Evolutionary conservation across 2,888 invertebrate genomes (phyloP).

Genomic region (Coleophora flavipennella): DNA sequence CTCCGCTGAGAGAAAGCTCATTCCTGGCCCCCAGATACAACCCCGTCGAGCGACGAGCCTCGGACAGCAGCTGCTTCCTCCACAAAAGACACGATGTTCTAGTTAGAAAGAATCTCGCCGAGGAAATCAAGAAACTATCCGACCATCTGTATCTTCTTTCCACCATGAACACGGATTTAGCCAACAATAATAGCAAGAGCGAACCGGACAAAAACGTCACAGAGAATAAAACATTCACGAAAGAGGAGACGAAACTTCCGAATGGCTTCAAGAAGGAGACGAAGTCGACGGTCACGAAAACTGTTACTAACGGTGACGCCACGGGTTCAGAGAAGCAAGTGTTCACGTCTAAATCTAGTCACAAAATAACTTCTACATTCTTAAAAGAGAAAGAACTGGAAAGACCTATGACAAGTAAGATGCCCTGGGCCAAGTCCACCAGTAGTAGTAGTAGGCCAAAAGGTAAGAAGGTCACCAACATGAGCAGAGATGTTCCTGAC

Average conservation of each 20-base stretch:
- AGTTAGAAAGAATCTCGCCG: constrained; percentile 81
- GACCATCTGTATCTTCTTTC: constrained; percentile 83
- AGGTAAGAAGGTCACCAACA: constrained; percentile 77
- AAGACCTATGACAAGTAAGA: constrained; percentile 64
- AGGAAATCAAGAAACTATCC: constrained; percentile 87
- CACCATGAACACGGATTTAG: constrained; percentile 74
- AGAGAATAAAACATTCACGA: constrained; percentile 39
- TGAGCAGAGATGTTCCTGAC: constrained; percentile 81
- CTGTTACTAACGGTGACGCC: constrained; percentile 47
- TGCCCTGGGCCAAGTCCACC: constrained; percentile 69
- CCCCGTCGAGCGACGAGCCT: constrained; percentile 80
- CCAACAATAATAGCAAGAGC: constrained; percentile 55
- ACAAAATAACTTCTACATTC: constrained; percentile 51
- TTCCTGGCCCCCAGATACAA: constrained; percentile 49
- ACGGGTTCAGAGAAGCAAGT: constrained; percentile 41
- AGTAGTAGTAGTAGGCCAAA: no score
- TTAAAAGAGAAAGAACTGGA: constrained; percentile 50
- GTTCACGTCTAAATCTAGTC: constrained; percentile 55
- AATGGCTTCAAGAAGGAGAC: constrained; percentile 53
- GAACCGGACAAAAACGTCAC: constrained; percentile 56
- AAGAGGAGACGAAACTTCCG: constrained; percentile 43
- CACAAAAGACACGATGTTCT: constrained; percentile 74
- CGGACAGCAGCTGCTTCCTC: constrained; percentile 81
- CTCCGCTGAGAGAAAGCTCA: constrained; percentile 42
- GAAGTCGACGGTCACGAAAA: constrained; percentile 36